Percentiles rank a stretch among this genome's conserved stretches.
phyloP scores from a whole-genome alignment of 2,113 vertebrate species.

The Halichoeres trimaculatus region DNA sequence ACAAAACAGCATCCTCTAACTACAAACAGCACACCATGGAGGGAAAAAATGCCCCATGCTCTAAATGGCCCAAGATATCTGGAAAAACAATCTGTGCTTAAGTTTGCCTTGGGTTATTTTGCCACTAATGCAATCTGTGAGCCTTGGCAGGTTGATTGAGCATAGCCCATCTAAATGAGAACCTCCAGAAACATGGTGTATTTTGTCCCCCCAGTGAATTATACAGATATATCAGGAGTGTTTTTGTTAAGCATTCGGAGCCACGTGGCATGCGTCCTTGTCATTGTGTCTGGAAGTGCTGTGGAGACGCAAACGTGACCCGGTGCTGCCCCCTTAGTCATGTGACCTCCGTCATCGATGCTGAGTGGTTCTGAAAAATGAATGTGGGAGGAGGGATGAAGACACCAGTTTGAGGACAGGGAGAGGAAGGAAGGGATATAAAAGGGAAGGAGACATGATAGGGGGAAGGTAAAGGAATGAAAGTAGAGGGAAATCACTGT shows the following conservation, averaged over 20 bases:
- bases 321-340: constrained; percentile 87
- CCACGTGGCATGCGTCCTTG: constrained; percentile 78
- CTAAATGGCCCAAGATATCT: constrained; percentile 62
- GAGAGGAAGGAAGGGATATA: constrained; percentile 11
- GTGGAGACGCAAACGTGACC: constrained; percentile 92
- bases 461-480: constrained; percentile 37
- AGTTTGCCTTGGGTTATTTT: constrained; percentile 50
- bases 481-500: constrained; percentile 50
- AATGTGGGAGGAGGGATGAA: constrained; percentile 16
- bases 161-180: constrained; percentile 46
- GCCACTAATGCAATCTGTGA: constrained; percentile 31
- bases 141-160: constrained; percentile 40
- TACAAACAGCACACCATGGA: constrained; percentile 71
- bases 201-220: constrained; percentile 60
- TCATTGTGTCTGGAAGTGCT: constrained; percentile 92
- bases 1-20: constrained; percentile 98
- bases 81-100: constrained; percentile 70
- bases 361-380: constrained; percentile 93
- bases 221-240: constrained; percentile 89
- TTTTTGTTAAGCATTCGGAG: constrained; percentile 65
- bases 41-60: constrained; percentile 61
- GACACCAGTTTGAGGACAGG: constrained; percentile 2
- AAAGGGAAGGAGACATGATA: constrained; percentile 19
- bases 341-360: constrained; percentile 99
- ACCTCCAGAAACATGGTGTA: constrained; percentile 64